Evolutionary conservation across 2,113 vertebrate genomes (phyloP), one percentile per base, ranked within the genome.

Genomic region (Syrmaticus mikado): DNA sequence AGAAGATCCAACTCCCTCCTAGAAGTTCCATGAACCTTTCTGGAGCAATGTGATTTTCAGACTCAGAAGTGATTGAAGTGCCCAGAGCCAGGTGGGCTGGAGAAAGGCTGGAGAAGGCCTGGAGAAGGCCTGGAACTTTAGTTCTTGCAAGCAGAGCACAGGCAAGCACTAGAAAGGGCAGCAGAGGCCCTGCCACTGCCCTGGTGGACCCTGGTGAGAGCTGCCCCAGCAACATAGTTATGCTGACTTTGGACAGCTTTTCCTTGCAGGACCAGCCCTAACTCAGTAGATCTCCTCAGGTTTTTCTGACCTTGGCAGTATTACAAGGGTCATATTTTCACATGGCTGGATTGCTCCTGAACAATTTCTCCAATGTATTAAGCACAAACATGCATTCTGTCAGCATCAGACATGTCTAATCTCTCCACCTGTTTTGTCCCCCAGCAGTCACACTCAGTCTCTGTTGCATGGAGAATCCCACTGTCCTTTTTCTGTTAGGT

Each of bases 231-330:
- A 41, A 30, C 70, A 48, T 0, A 2, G 40, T 38, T 14, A 10
- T 0, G 2, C 41, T 81, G 28, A 48, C 64, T 67, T 55, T 70
- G n/a, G 74, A 71, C 25, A 40, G 58, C 21, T 92, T 77, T 66
- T 71, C 34, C 52, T 62, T 72, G 53, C 62, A 75, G 78, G 68
- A 52, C 34, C 40, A 85, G 82, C 48, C 73, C 60, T 77, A 84
- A 80, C 52, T 93, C 81, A 87, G 75, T 0, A 0, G 11, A 66
- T 81, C 83, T 82, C 27, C 76, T 96, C 36, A 38, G 30, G 20
- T 53, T 55, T 66, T 75, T 92, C 89, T 87, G 88, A 96, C 88
- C 80, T 82, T 95, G 94, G 55, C 76, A 91, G 17, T 50, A 77
- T 40, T 68, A 85, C 73, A 82, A 53, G 78, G 70, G 83, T 84